Percentiles rank a stretch among this genome's conserved stretches.
These are phyloP conservation scores for Tachuris rubrigastra DNA, from an alignment of 2,113 vertebrate genomes.

Conservation along the genomic window DNA sequence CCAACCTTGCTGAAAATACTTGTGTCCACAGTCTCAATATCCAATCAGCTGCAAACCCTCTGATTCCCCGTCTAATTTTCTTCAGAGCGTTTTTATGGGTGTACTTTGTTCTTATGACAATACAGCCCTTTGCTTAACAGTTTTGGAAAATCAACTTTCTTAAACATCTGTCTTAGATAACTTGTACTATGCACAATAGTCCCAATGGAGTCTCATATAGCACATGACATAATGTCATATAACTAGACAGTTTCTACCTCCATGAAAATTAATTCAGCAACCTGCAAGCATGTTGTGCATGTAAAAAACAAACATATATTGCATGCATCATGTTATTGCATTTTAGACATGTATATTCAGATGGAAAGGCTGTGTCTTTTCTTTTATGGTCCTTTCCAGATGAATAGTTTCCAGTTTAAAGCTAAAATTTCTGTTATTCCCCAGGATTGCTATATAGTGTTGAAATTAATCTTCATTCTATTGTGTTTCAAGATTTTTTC, in stretches of 20 bases:
- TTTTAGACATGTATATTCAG: not conserved
- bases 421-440: not conserved
- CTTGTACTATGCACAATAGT: not conserved
- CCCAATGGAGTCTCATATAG: not conserved
- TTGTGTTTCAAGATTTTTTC: not conserved
- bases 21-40: not conserved
- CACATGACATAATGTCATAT: not conserved
- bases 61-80: not conserved
- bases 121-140: not conserved
- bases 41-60: not conserved
- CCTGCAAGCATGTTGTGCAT: not conserved
- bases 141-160: not conserved
- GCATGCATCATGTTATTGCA: not conserved
- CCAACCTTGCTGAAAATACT: not conserved
- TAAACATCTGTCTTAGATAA: not conserved
- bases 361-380: not conserved
- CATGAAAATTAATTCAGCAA: not conserved
- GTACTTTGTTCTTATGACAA: not conserved
- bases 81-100: not conserved
- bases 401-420: not conserved
- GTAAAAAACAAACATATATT: not conserved
- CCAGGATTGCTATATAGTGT: not conserved
- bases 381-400: not conserved
- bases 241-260: not conserved
- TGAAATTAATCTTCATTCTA: not conserved